Evolutionary conservation across 1,140 invertebrate species (phyloP).

Genomic region (Agrypnia vestita): DNA sequence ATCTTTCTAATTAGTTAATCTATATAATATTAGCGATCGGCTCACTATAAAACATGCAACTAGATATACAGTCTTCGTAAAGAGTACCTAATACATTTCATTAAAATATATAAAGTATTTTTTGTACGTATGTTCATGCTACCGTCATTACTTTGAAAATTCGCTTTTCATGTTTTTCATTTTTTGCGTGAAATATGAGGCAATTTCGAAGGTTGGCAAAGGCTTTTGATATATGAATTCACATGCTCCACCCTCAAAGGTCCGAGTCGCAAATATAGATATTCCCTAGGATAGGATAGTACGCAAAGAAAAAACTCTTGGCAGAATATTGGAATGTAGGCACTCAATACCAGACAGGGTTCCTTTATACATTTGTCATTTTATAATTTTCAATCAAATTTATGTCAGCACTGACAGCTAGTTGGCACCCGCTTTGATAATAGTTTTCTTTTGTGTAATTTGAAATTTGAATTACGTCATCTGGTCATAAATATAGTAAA

Average conservation of each 20-base stretch:
- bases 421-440: no score
- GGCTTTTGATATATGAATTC: constrained; percentile 38
- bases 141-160: constrained; percentile 16
- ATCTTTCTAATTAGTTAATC: no score
- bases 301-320: neutral
- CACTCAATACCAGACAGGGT: constrained; percentile 3
- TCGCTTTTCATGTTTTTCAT: constrained; percentile 35
- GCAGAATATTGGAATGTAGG: neutral
- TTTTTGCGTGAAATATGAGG: constrained; percentile 36
- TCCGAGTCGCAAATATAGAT: constrained; percentile 21
- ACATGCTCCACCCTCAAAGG: constrained; percentile 23
- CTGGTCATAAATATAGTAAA: no score
- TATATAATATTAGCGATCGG: no score
- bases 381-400: no score
- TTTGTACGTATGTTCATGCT: neutral
- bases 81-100: no score
- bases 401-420: no score
- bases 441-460: no score
- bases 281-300: constrained; percentile 28
- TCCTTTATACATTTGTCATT: neutral
- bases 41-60: no score
- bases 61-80: no score
- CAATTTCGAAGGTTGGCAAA: constrained; percentile 22
- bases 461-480: no score
- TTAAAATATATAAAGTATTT: constrained; percentile 11